Conservation (phyloP, 1,140 invertebrate species). For the Gryllus bimaculatus region DNA sequence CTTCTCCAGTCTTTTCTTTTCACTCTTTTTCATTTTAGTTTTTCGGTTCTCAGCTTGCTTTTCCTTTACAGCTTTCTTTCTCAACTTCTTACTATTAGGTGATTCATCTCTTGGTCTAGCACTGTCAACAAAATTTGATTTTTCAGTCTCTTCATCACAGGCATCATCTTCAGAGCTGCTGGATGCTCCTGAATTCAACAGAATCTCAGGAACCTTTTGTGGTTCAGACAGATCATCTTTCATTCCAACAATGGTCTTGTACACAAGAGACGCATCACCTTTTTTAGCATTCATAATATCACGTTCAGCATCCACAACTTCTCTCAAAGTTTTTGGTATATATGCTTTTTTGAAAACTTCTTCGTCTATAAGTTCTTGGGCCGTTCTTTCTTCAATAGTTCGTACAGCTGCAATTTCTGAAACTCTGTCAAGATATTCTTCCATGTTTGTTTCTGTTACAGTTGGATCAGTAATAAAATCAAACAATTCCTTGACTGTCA, state of each 20-base stretch:
- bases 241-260: constrained; percentile 62
- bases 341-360: constrained; percentile 90
- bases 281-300: constrained; percentile 73
- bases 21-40: constrained; percentile 88
- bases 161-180: constrained; percentile 38
- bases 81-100: constrained; percentile 62
- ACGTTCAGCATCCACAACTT: constrained; percentile 84
- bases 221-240: constrained; percentile 70
- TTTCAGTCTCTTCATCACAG: constrained; percentile 35
- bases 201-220: constrained; percentile 36
- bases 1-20: constrained; percentile 85
- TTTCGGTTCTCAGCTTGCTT: constrained; percentile 85
- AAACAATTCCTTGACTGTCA: constrained; percentile 87
- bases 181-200: constrained; percentile 36
- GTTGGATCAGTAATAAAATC: constrained; percentile 90
- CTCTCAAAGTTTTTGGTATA: constrained; percentile 88
- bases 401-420: constrained; percentile 53
- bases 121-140: constrained; percentile 53
- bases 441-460: constrained; percentile 73
- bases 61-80: constrained; percentile 79
- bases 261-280: constrained; percentile 64
- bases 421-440: constrained; percentile 62
- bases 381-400: constrained; percentile 48
- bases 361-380: constrained; percentile 66
- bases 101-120: constrained; percentile 79